Conservation (phyloP, 2,797 vertebrate species). For the Bovichtus diacanthus region DNA sequence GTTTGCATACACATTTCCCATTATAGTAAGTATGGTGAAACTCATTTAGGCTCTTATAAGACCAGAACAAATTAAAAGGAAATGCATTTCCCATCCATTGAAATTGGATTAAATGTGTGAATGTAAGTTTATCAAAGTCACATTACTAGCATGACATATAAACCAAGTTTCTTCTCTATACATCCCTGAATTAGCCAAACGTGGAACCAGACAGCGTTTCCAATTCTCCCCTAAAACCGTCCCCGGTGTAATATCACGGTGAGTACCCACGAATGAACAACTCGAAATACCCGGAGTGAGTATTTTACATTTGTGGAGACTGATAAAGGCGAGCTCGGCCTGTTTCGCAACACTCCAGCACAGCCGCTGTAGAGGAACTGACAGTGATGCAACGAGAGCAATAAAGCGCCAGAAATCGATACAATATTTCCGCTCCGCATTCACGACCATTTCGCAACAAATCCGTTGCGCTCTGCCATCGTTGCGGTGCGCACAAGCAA, state of each 20-base stretch:
- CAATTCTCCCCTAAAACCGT: not conserved
- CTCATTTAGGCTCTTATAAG: not conserved
- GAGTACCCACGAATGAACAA: not conserved
- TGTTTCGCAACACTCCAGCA: slow-evolving; percentile 47
- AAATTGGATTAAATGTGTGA: not conserved
- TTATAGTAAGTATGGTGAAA: not conserved
- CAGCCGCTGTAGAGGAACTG: slow-evolving; percentile 36
- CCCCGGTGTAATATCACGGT: slow-evolving; percentile 5
- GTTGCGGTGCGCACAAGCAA: slow-evolving; percentile 29
- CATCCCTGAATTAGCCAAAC: slow-evolving; percentile 22
- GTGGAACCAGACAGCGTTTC: slow-evolving; percentile 6
- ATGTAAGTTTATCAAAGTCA: not conserved
- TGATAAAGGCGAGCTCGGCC: slow-evolving; percentile 29
- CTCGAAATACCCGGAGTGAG: not conserved
- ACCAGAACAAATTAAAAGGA: not conserved
- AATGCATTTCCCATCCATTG: not conserved
- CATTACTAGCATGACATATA: not conserved
- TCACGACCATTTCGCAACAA: slow-evolving; percentile 64
- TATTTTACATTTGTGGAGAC: not conserved
- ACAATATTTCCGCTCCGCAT: slow-evolving; percentile 68
- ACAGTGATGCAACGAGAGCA: slow-evolving; percentile 62
- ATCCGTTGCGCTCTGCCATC: slow-evolving; percentile 44
- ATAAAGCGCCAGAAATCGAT: slow-evolving; percentile 72
- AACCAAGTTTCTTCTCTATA: not conserved
- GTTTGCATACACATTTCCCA: not conserved